These are phyloP conservation scores for Chromis chromis DNA, from an alignment of 2,797 vertebrate genomes.

Conservation along the genomic window DNA sequence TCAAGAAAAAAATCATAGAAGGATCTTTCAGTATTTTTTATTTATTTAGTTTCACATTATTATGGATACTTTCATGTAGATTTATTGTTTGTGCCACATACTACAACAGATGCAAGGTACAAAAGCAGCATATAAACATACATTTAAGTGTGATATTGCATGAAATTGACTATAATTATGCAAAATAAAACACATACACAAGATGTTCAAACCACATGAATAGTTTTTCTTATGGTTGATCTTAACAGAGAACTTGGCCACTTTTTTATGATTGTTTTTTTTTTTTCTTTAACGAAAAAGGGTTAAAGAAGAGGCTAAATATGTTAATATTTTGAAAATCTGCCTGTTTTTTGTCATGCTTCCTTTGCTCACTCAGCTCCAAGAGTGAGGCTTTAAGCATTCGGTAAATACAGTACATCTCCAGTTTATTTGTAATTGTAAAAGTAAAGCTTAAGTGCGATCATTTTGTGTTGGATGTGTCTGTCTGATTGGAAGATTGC, in stretches of 20 bases:
- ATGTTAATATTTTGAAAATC: slow-evolving; percentile 17
- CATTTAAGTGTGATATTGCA: background rate
- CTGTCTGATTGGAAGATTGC: slow-evolving; percentile 69
- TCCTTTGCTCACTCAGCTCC: slow-evolving; percentile 2
- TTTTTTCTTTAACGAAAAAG: background rate
- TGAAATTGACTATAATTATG: background rate
- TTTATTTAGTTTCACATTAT: background rate
- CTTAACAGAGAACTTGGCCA: background rate
- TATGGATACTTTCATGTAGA: background rate
- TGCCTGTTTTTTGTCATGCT: background rate
- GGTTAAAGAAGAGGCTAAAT: background rate
- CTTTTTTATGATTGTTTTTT: background rate
- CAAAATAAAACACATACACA: background rate
- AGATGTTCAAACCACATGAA: background rate
- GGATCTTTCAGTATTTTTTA: background rate
- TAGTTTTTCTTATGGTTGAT: background rate
- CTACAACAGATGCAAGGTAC: no score
- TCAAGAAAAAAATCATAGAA: background rate
- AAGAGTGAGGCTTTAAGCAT: slow-evolving; percentile 23
- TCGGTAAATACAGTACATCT: slow-evolving; percentile 7
- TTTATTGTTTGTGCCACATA: no score
- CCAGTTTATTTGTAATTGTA: slow-evolving; percentile 44
- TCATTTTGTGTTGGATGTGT: slow-evolving; percentile 57
- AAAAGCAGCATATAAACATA: no score
- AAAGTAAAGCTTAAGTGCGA: slow-evolving; percentile 54